Percentiles rank a stretch among this genome's conserved stretches.
phyloP scores from a whole-genome alignment of 2,797 vertebrate species.

The Enteromius viviparus region DNA sequence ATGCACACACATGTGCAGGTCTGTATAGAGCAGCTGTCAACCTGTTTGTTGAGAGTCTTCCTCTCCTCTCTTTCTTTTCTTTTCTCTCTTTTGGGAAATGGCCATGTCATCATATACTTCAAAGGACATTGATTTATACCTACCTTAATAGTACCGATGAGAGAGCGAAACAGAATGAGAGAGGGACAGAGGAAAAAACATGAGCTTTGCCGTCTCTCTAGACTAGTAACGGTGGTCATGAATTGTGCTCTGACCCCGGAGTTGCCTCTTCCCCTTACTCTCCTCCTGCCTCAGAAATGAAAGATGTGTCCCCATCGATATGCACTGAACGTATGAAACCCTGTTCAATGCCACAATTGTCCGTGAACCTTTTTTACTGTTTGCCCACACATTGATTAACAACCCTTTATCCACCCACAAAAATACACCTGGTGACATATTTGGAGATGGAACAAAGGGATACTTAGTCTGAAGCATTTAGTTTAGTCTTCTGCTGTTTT shows the following conservation, averaged over 20 bases:
- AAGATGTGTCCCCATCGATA: conserved; percentile 42
- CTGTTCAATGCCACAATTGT: conserved; percentile 45
- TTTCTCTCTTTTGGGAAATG: conserved; percentile 69
- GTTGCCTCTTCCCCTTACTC: conserved; percentile 11
- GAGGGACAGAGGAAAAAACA: neutral
- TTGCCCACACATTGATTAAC: conserved; percentile 57
- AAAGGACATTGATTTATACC: conserved; percentile 74
- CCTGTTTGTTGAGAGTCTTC: conserved; percentile 68
- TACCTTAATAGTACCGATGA: conserved; percentile 56
- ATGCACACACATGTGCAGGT: conserved; percentile 60
- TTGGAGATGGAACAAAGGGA: conserved; percentile 57
- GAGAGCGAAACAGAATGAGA: conserved; percentile 41
- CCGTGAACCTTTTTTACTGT: conserved; percentile 35
- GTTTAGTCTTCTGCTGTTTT: neutral
- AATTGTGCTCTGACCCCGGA: conserved; percentile 11
- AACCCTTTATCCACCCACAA: conserved; percentile 30
- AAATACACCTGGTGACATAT: conserved; percentile 65
- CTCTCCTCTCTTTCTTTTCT: conserved; percentile 66
- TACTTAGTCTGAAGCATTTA: conserved; percentile 1
- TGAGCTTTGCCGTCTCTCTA: conserved; percentile 7
- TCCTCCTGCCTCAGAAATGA: conserved; percentile 34
- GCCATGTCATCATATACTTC: conserved; percentile 70
- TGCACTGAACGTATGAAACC: conserved; percentile 34
- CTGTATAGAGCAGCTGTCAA: conserved; percentile 69
- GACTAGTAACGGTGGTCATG: neutral